These are phyloP conservation scores for Oplegnathus fasciatus DNA, from an alignment of 2,113 vertebrate genomes.

Conservation along the genomic window DNA sequence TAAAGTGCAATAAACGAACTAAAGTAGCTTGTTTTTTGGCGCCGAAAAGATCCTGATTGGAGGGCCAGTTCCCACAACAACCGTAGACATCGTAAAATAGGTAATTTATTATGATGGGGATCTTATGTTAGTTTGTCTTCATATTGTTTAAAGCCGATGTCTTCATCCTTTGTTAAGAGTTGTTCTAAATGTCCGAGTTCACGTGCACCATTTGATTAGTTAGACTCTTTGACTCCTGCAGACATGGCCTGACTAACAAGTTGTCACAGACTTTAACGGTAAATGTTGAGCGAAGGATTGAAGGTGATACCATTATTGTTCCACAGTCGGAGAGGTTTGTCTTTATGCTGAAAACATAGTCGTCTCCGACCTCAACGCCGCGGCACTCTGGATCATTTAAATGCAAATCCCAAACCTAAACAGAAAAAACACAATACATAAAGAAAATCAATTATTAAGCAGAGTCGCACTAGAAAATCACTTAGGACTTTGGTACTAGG, in stretches of 20 bases:
- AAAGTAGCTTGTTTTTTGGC: conserved; percentile 23
- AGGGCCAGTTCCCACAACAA: conserved; percentile 39
- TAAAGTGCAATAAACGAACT: conserved; percentile 16
- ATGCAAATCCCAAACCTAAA: conserved; percentile 85
- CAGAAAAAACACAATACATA: not conserved
- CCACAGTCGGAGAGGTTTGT: conserved; percentile 82
- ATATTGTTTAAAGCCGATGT: conserved; percentile 21
- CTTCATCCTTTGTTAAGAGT: conserved; percentile 50
- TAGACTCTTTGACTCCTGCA: conserved; percentile 2
- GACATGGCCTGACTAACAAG: not conserved
- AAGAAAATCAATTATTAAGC: not conserved
- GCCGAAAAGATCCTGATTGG: not conserved
- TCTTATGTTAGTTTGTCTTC: conserved; percentile 66
- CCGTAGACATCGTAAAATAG: conserved; percentile 60
- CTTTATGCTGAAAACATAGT: conserved; percentile 85
- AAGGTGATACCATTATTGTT: conserved; percentile 73
- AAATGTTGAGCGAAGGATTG: not conserved
- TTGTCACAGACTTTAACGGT: not conserved
- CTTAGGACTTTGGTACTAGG: not conserved
- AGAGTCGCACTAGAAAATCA: not conserved
- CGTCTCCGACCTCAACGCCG: conserved; percentile 74
- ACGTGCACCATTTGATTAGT: conserved; percentile 56
- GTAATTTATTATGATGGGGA: conserved; percentile 58
- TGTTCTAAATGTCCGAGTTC: conserved; percentile 59
- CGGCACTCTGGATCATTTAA: conserved; percentile 80